Evolutionary conservation across 2,797 vertebrate species (phyloP), one percentile per base, ranked within the genome.

Genomic region (Acomys russatus): DNA sequence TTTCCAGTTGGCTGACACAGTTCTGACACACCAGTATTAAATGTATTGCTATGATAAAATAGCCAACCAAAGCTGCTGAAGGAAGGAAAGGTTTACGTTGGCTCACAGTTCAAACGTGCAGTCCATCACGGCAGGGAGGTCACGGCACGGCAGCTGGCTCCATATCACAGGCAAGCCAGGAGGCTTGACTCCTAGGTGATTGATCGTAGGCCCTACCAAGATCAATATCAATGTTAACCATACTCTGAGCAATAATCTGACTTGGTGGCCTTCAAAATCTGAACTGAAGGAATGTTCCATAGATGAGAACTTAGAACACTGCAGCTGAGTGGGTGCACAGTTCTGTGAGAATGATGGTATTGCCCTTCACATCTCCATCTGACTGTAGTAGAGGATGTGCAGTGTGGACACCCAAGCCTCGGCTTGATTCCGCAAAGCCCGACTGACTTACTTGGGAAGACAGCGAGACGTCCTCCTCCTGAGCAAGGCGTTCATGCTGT

Each of bases 401-500:
- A 80, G 68, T 2, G 7, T 77, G 33, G 88, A 12, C n/a, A 3
- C 28, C 71, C 33, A 64, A 64, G 49, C 61, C 7, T 30, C 83
- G 77, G 59, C 23, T 63, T 95, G 76, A 91, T 30, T 17, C 59
- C 54, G 49, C 51, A 28, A 28, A 4, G 15, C 59, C 20, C 56
- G 28, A 56, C 12, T 76, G 51, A 91, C 82, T 88, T 89, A 91
- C 77, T 88, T 89, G 5, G 9, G 76, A 94, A 92, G 70, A 71
- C 44, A 85, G 71, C 64, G 25, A 25, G 80, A 28, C 76, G 82
- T 59, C 63, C 20, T 89, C 20, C 30, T 38, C 51, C 23, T 15
- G 51, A 71, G 15, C 64, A 87, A 95, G 76, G 59, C 70, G 38
- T 85, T 82, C 18, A 49, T 64, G 30, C 38, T 84, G 76, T 77